Conservation (phyloP, 1,140 invertebrate species). For the Cherax destructor region DNA sequence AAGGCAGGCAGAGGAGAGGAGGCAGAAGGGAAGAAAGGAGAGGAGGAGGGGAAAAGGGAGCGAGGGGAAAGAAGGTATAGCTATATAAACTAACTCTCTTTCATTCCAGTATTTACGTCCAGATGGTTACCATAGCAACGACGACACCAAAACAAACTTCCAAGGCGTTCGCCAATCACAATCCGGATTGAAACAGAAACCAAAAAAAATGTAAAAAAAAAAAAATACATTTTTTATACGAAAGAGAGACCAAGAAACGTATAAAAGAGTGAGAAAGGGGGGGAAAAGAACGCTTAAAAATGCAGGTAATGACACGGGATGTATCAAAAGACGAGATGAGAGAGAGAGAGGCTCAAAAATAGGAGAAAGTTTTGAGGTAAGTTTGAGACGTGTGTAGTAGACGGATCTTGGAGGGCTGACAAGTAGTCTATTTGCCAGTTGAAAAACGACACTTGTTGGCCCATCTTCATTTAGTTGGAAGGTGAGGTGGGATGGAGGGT, state of each 20-base stretch:
- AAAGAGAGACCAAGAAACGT: background rate
- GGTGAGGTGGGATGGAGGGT: too few relatives aligned
- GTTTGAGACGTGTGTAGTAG: background rate
- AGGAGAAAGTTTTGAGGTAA: background rate
- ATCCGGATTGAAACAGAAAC: background rate
- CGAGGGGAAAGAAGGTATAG: background rate
- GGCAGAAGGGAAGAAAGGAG: background rate
- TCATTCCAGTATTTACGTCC: background rate
- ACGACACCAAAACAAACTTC: constrained; percentile 8
- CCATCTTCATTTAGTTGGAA: background rate
- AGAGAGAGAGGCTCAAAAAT: too few relatives aligned
- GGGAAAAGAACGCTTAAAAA: background rate
- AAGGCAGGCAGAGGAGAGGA: background rate
- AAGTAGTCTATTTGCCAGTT: too few relatives aligned
- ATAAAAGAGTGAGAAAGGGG: background rate
- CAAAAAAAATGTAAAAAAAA: background rate
- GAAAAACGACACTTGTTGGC: background rate
- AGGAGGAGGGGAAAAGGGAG: background rate
- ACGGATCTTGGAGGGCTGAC: too few relatives aligned
- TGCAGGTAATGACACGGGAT: background rate
- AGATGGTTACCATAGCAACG: background rate
- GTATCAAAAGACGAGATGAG: background rate
- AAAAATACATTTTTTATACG: background rate
- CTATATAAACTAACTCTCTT: background rate
- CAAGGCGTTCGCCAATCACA: background rate